Conservation (phyloP, 2,113 vertebrate species). For the Cygnus atratus region DNA sequence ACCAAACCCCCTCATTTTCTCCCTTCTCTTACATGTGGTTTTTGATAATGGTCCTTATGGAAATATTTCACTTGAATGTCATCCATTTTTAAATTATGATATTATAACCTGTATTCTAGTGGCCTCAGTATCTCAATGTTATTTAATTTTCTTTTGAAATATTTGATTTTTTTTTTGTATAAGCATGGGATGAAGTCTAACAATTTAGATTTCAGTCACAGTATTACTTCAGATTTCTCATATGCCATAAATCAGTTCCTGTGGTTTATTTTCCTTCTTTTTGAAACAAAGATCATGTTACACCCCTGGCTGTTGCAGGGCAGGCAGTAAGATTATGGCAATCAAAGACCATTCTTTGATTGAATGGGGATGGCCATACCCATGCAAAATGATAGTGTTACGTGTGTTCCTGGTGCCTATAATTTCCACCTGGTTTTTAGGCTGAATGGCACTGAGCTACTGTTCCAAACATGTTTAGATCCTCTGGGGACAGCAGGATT, state of each 20-base stretch:
- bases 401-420: neutral
- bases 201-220: slow-evolving; percentile 1
- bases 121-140: neutral
- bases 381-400: neutral
- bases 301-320: neutral
- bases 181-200: too few species aligned
- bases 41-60: neutral
- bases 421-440: slow-evolving; percentile 20
- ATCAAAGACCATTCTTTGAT: neutral
- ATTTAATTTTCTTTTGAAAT: neutral
- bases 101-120: neutral
- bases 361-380: neutral
- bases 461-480: slow-evolving; percentile 24
- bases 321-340: slow-evolving; percentile 12
- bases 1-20: neutral
- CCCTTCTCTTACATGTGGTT: neutral
- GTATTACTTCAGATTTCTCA: neutral
- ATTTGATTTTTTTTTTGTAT: neutral
- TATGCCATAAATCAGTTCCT: neutral
- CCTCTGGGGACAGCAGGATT: slow-evolving; percentile 7
- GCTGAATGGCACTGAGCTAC: neutral
- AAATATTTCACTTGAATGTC: neutral
- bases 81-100: neutral
- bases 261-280: neutral
- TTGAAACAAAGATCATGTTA: neutral